Evolutionary conservation across 2,113 vertebrate species (phyloP).

Genomic region (Candoia aspera): DNA sequence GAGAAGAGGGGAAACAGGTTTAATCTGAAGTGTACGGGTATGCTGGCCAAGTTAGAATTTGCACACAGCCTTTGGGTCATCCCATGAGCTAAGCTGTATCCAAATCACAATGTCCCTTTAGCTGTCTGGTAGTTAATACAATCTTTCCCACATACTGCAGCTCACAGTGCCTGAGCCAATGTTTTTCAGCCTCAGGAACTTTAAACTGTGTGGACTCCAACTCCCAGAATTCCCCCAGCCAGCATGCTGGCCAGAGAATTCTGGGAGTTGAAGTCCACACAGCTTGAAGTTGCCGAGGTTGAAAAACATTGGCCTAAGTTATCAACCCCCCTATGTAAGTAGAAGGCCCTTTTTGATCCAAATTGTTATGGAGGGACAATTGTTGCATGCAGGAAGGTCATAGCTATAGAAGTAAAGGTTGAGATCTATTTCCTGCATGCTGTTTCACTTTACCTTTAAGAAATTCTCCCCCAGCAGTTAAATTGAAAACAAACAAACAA

Average conservation of each 20-base stretch:
- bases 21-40: neutral
- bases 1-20: neutral
- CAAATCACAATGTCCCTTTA: neutral
- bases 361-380: neutral
- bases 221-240: no score
- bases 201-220: no score
- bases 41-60: neutral
- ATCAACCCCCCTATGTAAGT: neutral
- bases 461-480: neutral
- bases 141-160: neutral
- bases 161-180: neutral
- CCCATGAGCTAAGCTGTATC: neutral
- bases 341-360: neutral
- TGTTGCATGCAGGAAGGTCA: neutral
- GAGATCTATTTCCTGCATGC: neutral
- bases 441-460: neutral
- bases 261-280: no score
- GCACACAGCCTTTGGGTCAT: rapidly evolving
- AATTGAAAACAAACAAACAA: neutral
- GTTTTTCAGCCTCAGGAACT: no score
- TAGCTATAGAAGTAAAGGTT: neutral
- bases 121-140: neutral
- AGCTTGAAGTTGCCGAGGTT: no score
- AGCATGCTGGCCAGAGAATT: no score
- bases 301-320: neutral